phyloP scores from a whole-genome alignment of 2,888 invertebrate genomes.

The Machimus atricapillus region DNA sequence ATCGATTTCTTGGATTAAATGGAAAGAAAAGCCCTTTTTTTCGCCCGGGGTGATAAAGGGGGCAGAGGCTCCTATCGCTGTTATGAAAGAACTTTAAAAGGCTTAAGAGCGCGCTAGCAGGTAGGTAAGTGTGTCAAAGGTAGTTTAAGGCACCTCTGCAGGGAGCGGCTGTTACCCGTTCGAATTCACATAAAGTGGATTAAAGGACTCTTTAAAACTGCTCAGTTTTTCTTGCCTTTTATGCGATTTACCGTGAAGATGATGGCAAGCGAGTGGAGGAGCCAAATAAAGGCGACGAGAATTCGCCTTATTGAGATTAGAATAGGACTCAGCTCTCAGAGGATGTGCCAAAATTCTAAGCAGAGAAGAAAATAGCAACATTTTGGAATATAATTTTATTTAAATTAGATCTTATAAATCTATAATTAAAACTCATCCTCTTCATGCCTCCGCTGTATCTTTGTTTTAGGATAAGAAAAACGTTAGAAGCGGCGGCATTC shows the following conservation, averaged over 20 bases:
- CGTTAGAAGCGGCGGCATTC: neutral
- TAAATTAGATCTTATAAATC: neutral
- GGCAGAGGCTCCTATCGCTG: neutral
- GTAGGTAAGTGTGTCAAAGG: slow-evolving; percentile 37
- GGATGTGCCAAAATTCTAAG: neutral
- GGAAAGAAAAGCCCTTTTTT: neutral
- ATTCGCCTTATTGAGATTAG: neutral
- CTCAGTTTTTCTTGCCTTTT: slow-evolving; percentile 31
- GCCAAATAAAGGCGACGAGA: neutral
- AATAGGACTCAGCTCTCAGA: neutral
- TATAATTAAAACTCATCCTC: neutral
- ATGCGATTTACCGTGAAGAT: neutral
- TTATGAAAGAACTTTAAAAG: slow-evolving; percentile 25
- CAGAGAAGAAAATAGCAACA: neutral
- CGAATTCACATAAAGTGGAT: slow-evolving; percentile 26
- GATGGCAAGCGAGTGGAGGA: neutral
- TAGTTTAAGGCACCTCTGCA: neutral
- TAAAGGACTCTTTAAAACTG: slow-evolving; percentile 33
- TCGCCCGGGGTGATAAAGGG: neutral
- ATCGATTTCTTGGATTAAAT: slow-evolving; percentile 39
- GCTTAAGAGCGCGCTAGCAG: slow-evolving; percentile 23
- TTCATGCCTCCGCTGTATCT: neutral
- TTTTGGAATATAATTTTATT: neutral
- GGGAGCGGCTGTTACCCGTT: neutral
- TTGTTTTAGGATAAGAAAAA: neutral